Base-by-base conservation (phyloP, 1,140 invertebrate species). In the Plutomurus gul region DNA sequence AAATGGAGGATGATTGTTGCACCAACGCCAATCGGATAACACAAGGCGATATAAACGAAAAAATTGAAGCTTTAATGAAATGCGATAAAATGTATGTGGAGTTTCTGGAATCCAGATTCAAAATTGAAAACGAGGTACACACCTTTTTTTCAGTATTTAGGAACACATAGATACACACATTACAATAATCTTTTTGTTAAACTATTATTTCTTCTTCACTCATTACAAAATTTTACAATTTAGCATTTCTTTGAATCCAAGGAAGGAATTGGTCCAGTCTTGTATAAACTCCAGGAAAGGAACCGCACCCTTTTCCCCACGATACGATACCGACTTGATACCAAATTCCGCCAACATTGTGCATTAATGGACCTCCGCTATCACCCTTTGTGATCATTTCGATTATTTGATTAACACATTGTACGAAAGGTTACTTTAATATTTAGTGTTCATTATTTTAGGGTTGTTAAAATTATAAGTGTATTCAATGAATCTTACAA, bases 201-300 rank as follows among this genome's bases (percentile, higher is more conserved):
- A n/a, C n/a, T n/a, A n/a, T n/a, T n/a, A n/a, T n/a, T n/a, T n/a
- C n/a, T n/a, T n/a, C n/a, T n/a, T n/a, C n/a, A n/a, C n/a, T n/a
- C n/a, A n/a, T n/a, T n/a, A n/a, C n/a, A n/a, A n/a, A n/a, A 43
- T 43, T 43, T 43, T 43, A 43, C 11, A 43, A 13, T 60, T 8
- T 27, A 84, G 85, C 13, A 85, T 85, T 46, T 83, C 84, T 37
- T 74, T 82, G 11, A 49, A 82, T 76, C 78, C 81, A 77, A 7
- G 37, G 30, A 5, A 79, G 25, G 75, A 77, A 79, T 6, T 76
- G 43, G 13, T 75, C 49, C 4, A 75, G 40, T 40, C 65, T 27
- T n/a, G 47, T 78, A 70, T 78, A 78, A 36, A 78, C 77, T 25
- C 39, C 43, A 8, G 77, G 78, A 75, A 76, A 79, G 37, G 20